Base-by-base conservation (phyloP, 92 coral and sea anemone species). In the Pocillopora grandis region DNA sequence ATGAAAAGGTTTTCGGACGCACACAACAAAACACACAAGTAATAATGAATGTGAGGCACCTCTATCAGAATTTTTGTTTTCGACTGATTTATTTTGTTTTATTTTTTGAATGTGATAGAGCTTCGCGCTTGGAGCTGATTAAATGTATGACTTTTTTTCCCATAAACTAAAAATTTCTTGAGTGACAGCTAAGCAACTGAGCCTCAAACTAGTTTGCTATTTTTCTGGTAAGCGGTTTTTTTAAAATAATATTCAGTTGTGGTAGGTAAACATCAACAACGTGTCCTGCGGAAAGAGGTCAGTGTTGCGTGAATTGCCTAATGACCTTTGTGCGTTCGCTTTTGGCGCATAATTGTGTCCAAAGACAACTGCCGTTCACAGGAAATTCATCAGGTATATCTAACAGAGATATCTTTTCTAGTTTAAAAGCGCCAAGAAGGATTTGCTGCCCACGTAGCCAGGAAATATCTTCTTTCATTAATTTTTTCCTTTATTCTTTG, bases 1-100 rank as follows among this genome's bases (percentile, higher is more conserved):
- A 83, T 83, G 86, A 75, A 83, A 64, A 10, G 63, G 86, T 48
- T 82, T 82, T 82, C 16, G 63, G 48, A 57, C 79, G 52, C 79
- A 74, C 86, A 82, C 76, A 70, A 61, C 59, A 61, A 70, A 72
- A 82, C 72, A 64, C 27, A 17, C 1, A 27, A 19, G 79, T 59
- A n/a, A 71, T 78, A 27, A 78, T 74, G 55, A 73, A 52, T 17
- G n/a, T 23, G 42, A 72, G 71, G 63, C 70, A 59, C 15, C 27
- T 49, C 33, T 60, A 71, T 81, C 33, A 70, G 14, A 35, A 37
- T 72, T 59, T 36, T 58, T 59, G 10, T 16, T 37, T 37, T 20
- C 61, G 55, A 6, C 49, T 71, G 59, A 70, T 27, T 81, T 33
- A 16, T 70, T 56, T 80, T 74, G 58, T 31, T 58, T 23, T 23